Evolutionary conservation across 2,888 invertebrate species (phyloP).

Genomic region (Clepsis dumicolana): DNA sequence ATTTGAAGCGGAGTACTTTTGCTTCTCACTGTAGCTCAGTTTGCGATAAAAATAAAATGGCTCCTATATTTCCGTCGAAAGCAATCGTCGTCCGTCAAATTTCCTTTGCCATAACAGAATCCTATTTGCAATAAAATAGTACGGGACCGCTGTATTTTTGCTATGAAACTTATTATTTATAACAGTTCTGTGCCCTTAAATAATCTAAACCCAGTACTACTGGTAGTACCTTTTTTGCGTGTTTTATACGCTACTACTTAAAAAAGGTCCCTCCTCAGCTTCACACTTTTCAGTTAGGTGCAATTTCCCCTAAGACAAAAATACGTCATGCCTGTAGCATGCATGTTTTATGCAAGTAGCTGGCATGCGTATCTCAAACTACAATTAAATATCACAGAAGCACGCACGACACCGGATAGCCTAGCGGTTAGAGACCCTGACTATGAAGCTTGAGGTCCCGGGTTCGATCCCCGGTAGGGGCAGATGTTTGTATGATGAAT

Average conservation of each 20-base stretch:
- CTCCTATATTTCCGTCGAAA: slow-evolving; percentile 2
- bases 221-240: background rate
- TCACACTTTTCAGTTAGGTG: background rate
- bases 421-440: too few relatives aligned
- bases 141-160: slow-evolving; percentile 20
- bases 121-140: slow-evolving; percentile 39
- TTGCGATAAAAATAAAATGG: background rate
- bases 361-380: too few relatives aligned
- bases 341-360: too few relatives aligned
- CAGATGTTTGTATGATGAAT: too few relatives aligned
- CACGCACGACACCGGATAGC: too few relatives aligned
- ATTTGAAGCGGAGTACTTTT: background rate
- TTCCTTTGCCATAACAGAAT: slow-evolving; percentile 29
- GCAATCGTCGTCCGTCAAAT: slow-evolving; percentile 20
- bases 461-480: too few relatives aligned
- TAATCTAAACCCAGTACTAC: background rate
- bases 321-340: too few relatives aligned
- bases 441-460: too few relatives aligned
- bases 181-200: background rate
- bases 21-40: background rate
- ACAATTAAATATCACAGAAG: too few relatives aligned
- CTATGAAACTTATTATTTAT: slow-evolving; percentile 35
- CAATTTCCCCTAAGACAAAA: too few relatives aligned
- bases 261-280: background rate
- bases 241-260: background rate